Conservation (phyloP, 2,113 vertebrate genomes). For the Raphicerus campestris region DNA sequence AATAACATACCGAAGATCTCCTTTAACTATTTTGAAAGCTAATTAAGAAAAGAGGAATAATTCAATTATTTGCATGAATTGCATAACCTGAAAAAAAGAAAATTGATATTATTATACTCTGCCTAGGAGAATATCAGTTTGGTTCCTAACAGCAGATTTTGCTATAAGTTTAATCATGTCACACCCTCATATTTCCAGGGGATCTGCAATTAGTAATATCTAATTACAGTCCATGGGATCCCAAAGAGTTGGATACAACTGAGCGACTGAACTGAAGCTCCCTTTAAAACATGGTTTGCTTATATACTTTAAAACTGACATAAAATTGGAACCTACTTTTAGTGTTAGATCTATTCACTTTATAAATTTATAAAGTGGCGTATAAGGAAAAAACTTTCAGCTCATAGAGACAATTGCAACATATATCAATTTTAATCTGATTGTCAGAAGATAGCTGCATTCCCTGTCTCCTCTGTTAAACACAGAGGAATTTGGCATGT, state of each 20-base stretch:
- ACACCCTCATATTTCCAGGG: not conserved
- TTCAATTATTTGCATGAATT: not conserved
- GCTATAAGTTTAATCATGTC: not conserved
- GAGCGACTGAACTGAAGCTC: not conserved
- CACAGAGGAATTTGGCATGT: not conserved
- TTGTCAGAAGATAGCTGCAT: not conserved
- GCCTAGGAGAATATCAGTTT: not conserved
- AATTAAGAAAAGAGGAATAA: not conserved
- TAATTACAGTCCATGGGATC: not conserved
- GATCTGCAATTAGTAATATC: not conserved
- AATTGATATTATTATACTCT: not conserved
- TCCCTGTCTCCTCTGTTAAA: not conserved
- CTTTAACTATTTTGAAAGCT: not conserved
- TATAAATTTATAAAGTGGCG: not conserved
- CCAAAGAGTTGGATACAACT: not conserved
- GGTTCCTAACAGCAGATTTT: not conserved
- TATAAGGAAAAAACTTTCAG: not conserved
- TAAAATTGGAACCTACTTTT: not conserved
- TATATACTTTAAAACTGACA: not conserved
- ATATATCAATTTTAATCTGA: slow-evolving; percentile 37
- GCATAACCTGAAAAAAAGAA: not conserved
- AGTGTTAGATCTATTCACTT: not conserved
- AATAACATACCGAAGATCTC: not conserved
- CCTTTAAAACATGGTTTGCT: not conserved
- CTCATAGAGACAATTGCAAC: not conserved